Evolutionary conservation across 2,888 invertebrate species (phyloP), one percentile per base, ranked within the genome.

Genomic region (Trachelus tabidus): DNA sequence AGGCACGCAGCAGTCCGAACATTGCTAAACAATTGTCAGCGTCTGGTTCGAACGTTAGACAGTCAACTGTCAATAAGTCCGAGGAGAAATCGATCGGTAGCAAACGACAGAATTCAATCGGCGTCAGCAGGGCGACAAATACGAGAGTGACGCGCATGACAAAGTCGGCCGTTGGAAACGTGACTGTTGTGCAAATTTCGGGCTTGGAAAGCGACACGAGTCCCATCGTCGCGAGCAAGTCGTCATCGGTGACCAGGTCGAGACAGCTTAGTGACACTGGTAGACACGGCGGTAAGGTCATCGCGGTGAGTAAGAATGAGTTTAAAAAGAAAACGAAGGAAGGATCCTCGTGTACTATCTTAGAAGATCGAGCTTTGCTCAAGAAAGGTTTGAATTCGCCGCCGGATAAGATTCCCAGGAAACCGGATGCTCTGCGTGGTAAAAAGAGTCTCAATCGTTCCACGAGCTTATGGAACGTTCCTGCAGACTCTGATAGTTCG

Each of bases 1-100:
- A 91, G 78, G 90, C 91, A 4, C 89, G 85, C 73, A 90, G 91
- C 79, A 91, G 86, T 69, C 91, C 91, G 9, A 91, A 89, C 76
- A 89, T 89, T 4, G 87, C 89, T n/a, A 87, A 81, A 75, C n/a
- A 80, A 9, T 15, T 78, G 68, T 73, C 84, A 1, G 40, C 83
- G 12, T 81, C 83, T 2, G 56, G 9, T 23, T 56, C 56, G 2
- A 56, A 56, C 23, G 12, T 71, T 12, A 12, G 12, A 34, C 31
- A 33, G 33, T 31, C 33, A 1, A 12, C 31, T 34, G 71, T 34
- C 71, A 71, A 12, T 23, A 71, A 34, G 34, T 33, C 71, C 15
- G 71, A 71, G 31, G 71, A 71, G 23, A 85, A 83, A 34, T 33
- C 73, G 30, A 33, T 34, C 71, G 33, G 31, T 31, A 23, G 33